Conservation (phyloP, 2,113 vertebrate species). For the Pelvicachromis taeniatus region DNA sequence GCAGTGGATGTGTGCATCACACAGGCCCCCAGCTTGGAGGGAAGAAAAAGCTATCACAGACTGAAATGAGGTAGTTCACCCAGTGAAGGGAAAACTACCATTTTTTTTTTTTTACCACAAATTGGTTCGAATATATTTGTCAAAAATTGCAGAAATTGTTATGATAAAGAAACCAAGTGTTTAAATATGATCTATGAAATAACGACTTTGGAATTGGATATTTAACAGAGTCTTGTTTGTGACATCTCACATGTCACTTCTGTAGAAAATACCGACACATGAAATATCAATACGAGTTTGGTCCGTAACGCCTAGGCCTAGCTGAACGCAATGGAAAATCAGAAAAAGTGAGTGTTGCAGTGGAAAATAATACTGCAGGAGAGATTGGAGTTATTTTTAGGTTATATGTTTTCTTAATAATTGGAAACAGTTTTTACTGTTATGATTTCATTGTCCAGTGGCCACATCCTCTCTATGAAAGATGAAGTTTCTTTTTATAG, state of each 20-base stretch:
- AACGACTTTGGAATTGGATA: too few species aligned
- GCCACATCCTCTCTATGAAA: slow-evolving; percentile 9
- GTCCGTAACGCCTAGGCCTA: background rate
- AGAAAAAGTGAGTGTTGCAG: background rate
- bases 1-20: background rate
- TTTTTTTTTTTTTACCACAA: background rate
- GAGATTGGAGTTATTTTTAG: background rate
- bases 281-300: background rate
- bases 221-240: background rate
- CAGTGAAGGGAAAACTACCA: background rate
- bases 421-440: background rate
- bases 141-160: background rate
- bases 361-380: background rate
- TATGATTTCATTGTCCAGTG: background rate
- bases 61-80: background rate
- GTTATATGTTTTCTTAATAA: background rate
- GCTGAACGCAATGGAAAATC: background rate
- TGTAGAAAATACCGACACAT: background rate
- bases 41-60: background rate
- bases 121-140: background rate
- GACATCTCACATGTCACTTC: background rate
- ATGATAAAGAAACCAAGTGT: background rate
- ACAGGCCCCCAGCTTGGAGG: background rate
- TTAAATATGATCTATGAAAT: background rate
- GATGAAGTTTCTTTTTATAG: background rate